Percentiles rank a stretch among this genome's conserved stretches.
These are phyloP conservation scores for Drosophila stalkeri DNA, from an alignment of 2,888 invertebrate species.

Conservation along the genomic window DNA sequence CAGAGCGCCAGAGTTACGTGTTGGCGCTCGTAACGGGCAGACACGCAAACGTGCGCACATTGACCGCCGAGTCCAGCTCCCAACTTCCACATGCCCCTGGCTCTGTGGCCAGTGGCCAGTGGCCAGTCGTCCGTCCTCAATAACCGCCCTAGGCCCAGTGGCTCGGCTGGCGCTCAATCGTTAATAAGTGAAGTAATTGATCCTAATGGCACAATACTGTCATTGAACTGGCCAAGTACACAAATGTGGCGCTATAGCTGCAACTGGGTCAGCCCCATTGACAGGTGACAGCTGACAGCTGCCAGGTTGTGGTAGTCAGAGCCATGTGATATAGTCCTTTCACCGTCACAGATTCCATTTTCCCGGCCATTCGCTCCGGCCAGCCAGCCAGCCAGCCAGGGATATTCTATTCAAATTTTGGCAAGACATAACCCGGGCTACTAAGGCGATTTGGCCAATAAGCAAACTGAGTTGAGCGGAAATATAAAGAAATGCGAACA, in stretches of 20 bases:
- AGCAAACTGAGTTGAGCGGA: constrained; percentile 1
- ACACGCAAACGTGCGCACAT: constrained; percentile 42
- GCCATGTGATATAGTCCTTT: not conserved
- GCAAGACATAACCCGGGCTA: not conserved
- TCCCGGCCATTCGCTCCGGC: not conserved
- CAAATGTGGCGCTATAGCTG: not conserved
- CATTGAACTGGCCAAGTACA: constrained; percentile 34
- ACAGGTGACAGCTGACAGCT: not conserved
- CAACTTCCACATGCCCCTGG: constrained; percentile 1
- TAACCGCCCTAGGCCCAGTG: too few species aligned
- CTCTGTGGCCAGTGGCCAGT: not conserved
- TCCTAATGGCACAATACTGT: constrained; percentile 31
- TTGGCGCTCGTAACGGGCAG: constrained; percentile 9
- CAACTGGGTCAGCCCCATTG: constrained; percentile 15
- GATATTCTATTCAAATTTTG: not conserved
- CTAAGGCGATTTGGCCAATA: constrained; percentile 23
- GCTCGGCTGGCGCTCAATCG: not conserved
- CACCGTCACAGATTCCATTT: not conserved
- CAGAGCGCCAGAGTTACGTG: constrained; percentile 25
- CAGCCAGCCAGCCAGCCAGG: not conserved
- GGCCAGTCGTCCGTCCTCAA: too few species aligned
- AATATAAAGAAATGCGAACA: constrained; percentile 25
- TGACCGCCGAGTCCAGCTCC: constrained; percentile 24
- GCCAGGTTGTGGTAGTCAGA: not conserved
- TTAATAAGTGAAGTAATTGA: constrained; percentile 56